Percentiles rank a stretch among this genome's conserved stretches.
Evolutionary conservation across 2,113 vertebrate species (phyloP).

Genomic region (Danio rerio): GRCz12tu NC_133193.1:51907001-51907500

Average conservation of each 20-base stretch:
- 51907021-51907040: slow-evolving; percentile 68
- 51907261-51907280: not conserved
- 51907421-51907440: not conserved
- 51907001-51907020: slow-evolving; percentile 67
- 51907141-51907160: not conserved
- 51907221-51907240: slow-evolving; percentile 8
- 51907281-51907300: not conserved
- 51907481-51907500: not conserved
- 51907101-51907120: slow-evolving; percentile 28
- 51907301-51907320: not conserved
- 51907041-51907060: slow-evolving; percentile 22
- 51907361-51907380: not conserved
- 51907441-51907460: not conserved
- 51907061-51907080: not conserved
- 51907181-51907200: slow-evolving; percentile 17
- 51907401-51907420: not conserved
- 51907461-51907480: not conserved
- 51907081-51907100: not conserved
- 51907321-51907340: not conserved
- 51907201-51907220: not conserved
- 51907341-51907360: not conserved
- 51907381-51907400: not conserved
- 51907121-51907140: slow-evolving; percentile 5
- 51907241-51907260: not conserved
- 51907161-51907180: slow-evolving; percentile 28